phyloP scores from a whole-genome alignment of 2,797 vertebrate genomes.

The Mycteria americana region DNA sequence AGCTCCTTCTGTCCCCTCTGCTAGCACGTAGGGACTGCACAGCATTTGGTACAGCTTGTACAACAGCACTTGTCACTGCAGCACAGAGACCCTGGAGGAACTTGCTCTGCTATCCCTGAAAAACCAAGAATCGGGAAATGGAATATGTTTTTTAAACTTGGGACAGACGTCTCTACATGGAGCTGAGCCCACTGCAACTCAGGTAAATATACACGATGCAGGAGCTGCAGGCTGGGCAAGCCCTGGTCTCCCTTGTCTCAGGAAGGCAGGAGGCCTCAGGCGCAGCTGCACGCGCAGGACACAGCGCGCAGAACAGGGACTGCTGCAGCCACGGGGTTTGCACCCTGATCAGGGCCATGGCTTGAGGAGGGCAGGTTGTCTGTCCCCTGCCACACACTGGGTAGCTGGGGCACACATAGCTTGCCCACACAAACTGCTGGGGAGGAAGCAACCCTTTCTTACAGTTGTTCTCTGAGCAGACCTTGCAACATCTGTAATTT shows the following conservation, averaged over 20 bases:
- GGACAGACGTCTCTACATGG: neutral
- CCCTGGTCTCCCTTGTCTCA: neutral
- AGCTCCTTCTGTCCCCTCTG: neutral
- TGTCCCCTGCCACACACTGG: rapidly evolving
- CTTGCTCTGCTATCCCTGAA: neutral
- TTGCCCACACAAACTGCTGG: neutral
- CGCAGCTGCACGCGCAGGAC: neutral
- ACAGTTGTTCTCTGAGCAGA: neutral
- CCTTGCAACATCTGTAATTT: conserved; percentile 47
- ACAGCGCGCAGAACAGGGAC: neutral
- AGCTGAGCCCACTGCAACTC: neutral
- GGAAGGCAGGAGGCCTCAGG: neutral
- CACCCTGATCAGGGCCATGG: rapidly evolving
- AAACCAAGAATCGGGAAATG: rapidly evolving
- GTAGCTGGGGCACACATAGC: neutral
- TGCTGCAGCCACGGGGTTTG: neutral
- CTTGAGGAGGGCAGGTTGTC: neutral
- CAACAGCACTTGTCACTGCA: neutral
- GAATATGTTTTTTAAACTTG: rapidly evolving
- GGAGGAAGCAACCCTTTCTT: neutral
- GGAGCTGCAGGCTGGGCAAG: neutral
- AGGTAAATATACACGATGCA: rapidly evolving
- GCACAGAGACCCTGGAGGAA: neutral
- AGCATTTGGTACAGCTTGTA: neutral
- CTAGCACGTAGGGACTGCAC: neutral